Percentiles rank a stretch among this genome's conserved stretches.
Conservation (phyloP, 2,888 invertebrate genomes). For the Catocala sponsa region DNA sequence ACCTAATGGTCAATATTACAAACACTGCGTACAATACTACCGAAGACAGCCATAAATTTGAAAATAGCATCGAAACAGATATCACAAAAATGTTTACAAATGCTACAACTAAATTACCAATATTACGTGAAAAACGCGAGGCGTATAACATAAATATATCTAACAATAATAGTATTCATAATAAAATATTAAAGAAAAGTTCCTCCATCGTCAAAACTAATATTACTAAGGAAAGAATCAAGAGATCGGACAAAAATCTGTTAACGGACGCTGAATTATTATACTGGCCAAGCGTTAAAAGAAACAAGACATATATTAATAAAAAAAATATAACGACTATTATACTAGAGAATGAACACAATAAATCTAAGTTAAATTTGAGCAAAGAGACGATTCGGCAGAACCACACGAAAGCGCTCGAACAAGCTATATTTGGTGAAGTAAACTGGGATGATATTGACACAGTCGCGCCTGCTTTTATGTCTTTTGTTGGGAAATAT, state of each 20-base stretch:
- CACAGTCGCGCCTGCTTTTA: slow-evolving; percentile 74
- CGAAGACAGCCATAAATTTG: slow-evolving; percentile 56
- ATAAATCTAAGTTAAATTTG: slow-evolving; percentile 73
- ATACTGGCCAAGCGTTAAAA: slow-evolving; percentile 71
- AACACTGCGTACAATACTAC: slow-evolving; percentile 64
- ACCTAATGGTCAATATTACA: slow-evolving; percentile 66
- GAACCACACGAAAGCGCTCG: slow-evolving; percentile 69
- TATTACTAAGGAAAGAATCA: slow-evolving; percentile 44
- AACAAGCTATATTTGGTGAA: slow-evolving; percentile 78
- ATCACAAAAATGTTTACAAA: slow-evolving; percentile 53
- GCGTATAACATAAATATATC: slow-evolving; percentile 21
- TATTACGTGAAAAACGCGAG: slow-evolving; percentile 65
- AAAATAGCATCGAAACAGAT: slow-evolving; percentile 77
- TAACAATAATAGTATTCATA: slow-evolving; percentile 9
- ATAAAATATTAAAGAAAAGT: slow-evolving; percentile 16
- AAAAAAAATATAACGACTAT: slow-evolving; percentile 71
- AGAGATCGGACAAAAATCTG: slow-evolving; percentile 61
- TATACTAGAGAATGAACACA: slow-evolving; percentile 73
- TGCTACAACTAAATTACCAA: slow-evolving; percentile 52
- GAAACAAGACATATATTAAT: slow-evolving; percentile 39
- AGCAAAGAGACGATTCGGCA: slow-evolving; percentile 65
- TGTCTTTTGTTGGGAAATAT: slow-evolving; percentile 82
- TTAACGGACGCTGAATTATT: slow-evolving; percentile 67
- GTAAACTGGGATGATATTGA: slow-evolving; percentile 80
- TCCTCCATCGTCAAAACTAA: slow-evolving; percentile 14